Base-by-base conservation (phyloP, 2,113 vertebrate genomes). In the Sitta europaea region DNA sequence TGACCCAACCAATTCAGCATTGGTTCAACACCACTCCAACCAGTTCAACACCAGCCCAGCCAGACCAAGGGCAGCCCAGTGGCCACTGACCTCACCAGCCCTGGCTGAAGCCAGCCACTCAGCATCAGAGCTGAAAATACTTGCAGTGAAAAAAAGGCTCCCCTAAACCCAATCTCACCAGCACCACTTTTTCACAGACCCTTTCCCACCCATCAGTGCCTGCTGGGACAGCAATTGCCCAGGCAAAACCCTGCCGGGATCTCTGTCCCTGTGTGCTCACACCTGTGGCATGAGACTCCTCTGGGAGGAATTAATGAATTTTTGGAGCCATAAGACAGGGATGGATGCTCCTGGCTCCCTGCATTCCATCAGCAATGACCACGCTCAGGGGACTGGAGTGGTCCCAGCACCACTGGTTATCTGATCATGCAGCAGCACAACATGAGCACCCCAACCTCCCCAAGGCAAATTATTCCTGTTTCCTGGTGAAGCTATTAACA, bases 381-480 rank as follows among this genome's bases (percentile, higher is more conserved):
- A 65, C 42, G 66, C n/a, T n/a, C 20, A 40, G 25, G 24, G n/a
- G n/a, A 31, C 19, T 1, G 2, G 51, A 40, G 45, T 6, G 21
- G 54, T 51, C 43, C 31, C 75, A 79, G 54, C 81, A 86, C 38
- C 8, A 7, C 36, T 67, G 86, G 66, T 54, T 71, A 63, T 36
- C 73, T 68, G 66, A 94, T 33, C 74, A 51, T 2, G 5, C 63
- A 75, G 72, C 3, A 0, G 67, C 43, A 59, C 43, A 50, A 12
- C 29, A 33, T 1, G 12, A 86, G 13, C 35, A 79, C 62, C 84
- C 29, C 36, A 28, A 72, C 54, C 24, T 91, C 36, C 45, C 33
- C 63, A 68, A 42, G 79, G 75, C 33, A 91, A 93, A 94, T 83
- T 58, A 77, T 74, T 90, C 84, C 75, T 78, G 45, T 42, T 94